phyloP scores from a whole-genome alignment of 2,113 vertebrate genomes.

The Elephas maximus region DNA sequence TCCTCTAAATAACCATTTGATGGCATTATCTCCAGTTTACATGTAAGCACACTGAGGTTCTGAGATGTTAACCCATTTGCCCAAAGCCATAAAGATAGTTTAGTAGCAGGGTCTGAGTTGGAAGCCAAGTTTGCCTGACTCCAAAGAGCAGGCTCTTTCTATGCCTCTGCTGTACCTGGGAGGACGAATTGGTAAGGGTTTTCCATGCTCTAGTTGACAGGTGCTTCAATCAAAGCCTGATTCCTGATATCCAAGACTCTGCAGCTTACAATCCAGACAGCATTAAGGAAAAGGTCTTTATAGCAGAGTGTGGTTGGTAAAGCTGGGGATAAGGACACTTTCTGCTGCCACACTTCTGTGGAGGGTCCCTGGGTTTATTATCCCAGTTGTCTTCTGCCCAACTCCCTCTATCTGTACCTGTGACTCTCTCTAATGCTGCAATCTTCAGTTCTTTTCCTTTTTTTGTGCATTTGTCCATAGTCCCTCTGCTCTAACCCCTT shows the following conservation, averaged over 20 bases:
- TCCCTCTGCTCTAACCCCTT: neutral
- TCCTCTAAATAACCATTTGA: conserved; percentile 24
- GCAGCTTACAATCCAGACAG: neutral
- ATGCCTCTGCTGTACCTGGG: neutral
- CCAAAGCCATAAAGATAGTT: neutral
- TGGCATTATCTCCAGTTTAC: neutral
- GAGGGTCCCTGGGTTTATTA: neutral
- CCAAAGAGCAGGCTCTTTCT: neutral
- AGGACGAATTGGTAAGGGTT: neutral
- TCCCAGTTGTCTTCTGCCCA: neutral
- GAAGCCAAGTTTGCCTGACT: neutral
- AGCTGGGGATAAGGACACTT: neutral
- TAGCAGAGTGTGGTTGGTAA: neutral
- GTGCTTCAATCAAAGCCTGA: neutral
- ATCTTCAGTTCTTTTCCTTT: neutral
- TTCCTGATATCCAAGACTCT: neutral
- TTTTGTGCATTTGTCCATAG: neutral
- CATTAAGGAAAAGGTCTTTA: neutral
- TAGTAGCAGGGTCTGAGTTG: neutral
- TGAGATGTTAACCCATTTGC: conserved; percentile 20
- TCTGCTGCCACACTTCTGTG: neutral
- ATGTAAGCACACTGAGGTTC: conserved; percentile 18
- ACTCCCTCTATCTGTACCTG: neutral
- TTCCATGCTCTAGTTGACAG: neutral
- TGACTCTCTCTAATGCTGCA: neutral